A percentile compares a stretch with the other conserved stretches of the same genome.
These are phyloP conservation scores for Indicator maculatus DNA, from an alignment of 2,113 vertebrate species.

Conservation along the genomic window DNA sequence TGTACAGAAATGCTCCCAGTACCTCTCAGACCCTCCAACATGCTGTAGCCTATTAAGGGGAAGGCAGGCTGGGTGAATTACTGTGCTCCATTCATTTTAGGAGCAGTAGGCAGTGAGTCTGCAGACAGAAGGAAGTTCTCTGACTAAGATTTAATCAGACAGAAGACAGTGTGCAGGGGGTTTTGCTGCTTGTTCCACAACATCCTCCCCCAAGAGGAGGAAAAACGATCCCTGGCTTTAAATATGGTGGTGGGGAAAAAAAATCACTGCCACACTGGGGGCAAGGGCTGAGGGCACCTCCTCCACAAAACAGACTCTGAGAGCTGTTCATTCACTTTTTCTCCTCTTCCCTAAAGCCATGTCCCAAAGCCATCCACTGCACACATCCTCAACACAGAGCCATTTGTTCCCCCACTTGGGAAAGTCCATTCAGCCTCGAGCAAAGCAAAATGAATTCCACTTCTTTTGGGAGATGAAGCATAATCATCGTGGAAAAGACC, in stretches of 20 bases:
- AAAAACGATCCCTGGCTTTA: background rate
- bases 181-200: background rate
- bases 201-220: background rate
- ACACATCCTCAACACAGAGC: background rate
- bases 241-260: background rate
- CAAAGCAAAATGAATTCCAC: background rate
- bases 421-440: background rate
- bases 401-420: background rate
- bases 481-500: background rate
- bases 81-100: background rate
- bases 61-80: background rate
- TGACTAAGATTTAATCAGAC: constrained; percentile 22
- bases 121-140: background rate
- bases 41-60: background rate
- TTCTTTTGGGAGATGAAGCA: background rate
- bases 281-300: background rate
- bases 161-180: background rate
- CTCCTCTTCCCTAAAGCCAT: background rate
- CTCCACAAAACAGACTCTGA: background rate
- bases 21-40: constrained; percentile 19
- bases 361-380: background rate
- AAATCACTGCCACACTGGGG: background rate
- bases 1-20: background rate
- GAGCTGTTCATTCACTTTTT: background rate
- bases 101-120: background rate